These are phyloP conservation scores for Vidua macroura DNA, from an alignment of 2,113 vertebrate species.

Conservation along the genomic window DNA sequence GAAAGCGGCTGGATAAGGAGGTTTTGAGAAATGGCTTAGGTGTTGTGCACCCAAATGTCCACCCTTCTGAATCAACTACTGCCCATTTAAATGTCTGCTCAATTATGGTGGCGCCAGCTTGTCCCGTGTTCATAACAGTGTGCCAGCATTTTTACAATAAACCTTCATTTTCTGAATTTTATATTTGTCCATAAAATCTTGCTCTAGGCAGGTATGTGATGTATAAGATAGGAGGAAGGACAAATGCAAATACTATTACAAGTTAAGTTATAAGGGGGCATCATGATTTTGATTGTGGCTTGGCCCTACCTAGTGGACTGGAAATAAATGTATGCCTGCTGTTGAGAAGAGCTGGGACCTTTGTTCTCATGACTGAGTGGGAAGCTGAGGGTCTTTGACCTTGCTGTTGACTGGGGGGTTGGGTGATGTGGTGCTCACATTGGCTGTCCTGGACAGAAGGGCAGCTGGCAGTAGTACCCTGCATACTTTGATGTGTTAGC, in stretches of 20 bases:
- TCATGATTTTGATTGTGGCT: not conserved
- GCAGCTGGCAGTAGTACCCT: not conserved
- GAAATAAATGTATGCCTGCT: not conserved
- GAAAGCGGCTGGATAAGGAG: not conserved
- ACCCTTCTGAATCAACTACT: not conserved
- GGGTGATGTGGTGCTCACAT: not conserved
- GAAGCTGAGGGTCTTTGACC: not conserved
- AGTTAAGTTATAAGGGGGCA: not conserved
- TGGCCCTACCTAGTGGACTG: not conserved
- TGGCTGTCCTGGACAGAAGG: not conserved
- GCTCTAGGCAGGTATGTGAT: slow-evolving; percentile 13
- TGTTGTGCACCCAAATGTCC: not conserved
- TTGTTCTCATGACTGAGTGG: not conserved
- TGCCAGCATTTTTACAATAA: slow-evolving; percentile 60
- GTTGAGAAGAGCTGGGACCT: not conserved
- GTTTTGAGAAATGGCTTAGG: not conserved
- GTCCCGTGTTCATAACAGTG: slow-evolving; percentile 25
- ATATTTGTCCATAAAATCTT: slow-evolving; percentile 61
- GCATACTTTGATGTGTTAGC: not conserved
- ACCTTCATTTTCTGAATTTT: slow-evolving; percentile 64
- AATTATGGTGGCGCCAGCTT: slow-evolving; percentile 63
- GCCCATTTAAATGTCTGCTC: slow-evolving; percentile 28
- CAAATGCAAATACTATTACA: not conserved
- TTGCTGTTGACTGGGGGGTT: not conserved
- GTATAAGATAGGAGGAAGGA: not conserved